Percentiles rank a stretch among this genome's conserved stretches.
Conservation (phyloP, 2,888 invertebrate species). For the Idaea aversata region DNA sequence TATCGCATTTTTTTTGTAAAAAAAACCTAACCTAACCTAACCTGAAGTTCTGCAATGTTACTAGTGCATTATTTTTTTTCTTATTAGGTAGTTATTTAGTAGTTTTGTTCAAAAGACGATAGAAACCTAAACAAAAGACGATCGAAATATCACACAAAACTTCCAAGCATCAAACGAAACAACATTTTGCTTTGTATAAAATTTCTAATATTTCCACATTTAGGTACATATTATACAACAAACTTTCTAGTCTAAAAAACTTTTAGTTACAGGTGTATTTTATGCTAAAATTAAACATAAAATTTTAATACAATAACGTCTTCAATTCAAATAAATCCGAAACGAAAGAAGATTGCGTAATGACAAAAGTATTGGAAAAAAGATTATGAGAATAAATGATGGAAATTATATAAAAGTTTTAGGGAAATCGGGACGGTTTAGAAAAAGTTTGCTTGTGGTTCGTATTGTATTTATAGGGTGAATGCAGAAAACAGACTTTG, state of each 20-base stretch:
- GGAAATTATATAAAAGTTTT: constrained; percentile 16
- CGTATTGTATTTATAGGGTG: constrained; percentile 7
- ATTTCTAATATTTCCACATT: neutral
- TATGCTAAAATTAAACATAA: constrained; percentile 1
- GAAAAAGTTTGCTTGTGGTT: neutral
- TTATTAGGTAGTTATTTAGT: too few relatives aligned
- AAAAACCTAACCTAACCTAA: too few relatives aligned
- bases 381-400: constrained; percentile 17
- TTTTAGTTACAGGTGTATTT: neutral
- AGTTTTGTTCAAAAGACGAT: too few relatives aligned
- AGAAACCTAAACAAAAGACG: too few relatives aligned
- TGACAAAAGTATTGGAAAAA: constrained; percentile 18
- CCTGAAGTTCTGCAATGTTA: too few relatives aligned
- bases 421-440: neutral
- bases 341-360: constrained; percentile 3
- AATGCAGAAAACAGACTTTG: neutral
- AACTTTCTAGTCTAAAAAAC: neutral
- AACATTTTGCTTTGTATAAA: neutral
- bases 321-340: constrained; percentile 2
- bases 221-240: neutral
- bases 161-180: neutral
- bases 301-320: constrained; percentile 3
- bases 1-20: too few relatives aligned
- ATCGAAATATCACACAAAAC: too few relatives aligned
- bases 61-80: too few relatives aligned